Percentiles rank a stretch among this genome's conserved stretches.
Evolutionary conservation across 2,113 vertebrate species (phyloP).

Genomic region (Corynorhinus townsendii): DNA sequence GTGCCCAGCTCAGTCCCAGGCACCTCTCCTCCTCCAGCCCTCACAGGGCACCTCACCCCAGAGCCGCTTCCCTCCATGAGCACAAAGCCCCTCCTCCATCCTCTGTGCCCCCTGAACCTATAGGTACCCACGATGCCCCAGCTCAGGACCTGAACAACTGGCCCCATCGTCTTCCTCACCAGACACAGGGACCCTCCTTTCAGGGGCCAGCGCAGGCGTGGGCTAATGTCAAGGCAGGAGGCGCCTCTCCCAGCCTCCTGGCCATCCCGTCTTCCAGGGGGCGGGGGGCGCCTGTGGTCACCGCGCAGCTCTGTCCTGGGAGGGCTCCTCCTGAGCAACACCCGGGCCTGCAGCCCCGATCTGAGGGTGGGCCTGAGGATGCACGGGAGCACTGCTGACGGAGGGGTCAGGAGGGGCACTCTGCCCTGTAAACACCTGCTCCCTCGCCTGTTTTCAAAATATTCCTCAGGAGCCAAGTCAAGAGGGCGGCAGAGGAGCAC

Average conservation of each 20-base stretch:
- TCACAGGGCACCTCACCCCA: not conserved
- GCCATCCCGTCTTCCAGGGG: too few species aligned
- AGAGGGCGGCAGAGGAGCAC: not conserved
- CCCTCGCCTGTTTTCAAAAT: not conserved
- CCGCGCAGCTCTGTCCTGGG: too few species aligned
- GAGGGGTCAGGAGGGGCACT: fast-evolving
- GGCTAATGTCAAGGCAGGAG: too few species aligned
- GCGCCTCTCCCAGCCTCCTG: too few species aligned
- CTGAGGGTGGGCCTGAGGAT: fast-evolving
- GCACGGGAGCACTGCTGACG: fast-evolving
- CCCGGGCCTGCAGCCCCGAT: not conserved
- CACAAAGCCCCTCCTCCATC: not conserved
- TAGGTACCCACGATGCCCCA: not conserved
- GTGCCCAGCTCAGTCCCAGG: not conserved
- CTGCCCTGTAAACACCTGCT: not conserved
- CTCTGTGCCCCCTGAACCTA: not conserved
- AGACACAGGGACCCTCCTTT: not conserved
- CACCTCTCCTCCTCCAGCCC: not conserved
- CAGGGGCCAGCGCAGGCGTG: not conserved
- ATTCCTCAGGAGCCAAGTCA: not conserved
- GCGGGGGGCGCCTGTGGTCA: not conserved
- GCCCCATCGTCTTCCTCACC: not conserved
- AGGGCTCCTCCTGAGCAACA: not conserved
- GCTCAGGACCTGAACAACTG: too few species aligned
- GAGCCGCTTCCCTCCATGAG: not conserved